These are phyloP conservation scores for Oryzias sinensis DNA, from an alignment of 2,797 vertebrate genomes.

Conservation along the genomic window DNA sequence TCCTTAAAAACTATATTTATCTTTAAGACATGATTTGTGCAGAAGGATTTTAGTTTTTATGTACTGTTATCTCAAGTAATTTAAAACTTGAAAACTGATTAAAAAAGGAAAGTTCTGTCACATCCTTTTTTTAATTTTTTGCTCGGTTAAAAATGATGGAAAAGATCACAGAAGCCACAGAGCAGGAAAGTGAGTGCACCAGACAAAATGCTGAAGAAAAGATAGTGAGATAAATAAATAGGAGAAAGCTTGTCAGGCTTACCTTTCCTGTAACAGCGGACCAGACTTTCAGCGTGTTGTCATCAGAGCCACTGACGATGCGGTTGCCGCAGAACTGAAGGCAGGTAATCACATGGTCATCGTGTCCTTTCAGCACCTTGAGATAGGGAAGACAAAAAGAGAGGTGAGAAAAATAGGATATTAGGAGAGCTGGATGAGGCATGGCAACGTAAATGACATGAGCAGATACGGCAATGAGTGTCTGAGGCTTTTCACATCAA, in stretches of 20 bases:
- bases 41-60: too few relatives aligned
- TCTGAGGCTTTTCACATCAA: slow-evolving; percentile 34
- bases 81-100: too few relatives aligned
- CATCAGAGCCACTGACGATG: slow-evolving; percentile 97
- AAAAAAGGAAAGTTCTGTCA: too few relatives aligned
- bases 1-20: too few relatives aligned
- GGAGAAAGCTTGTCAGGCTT: slow-evolving; percentile 8
- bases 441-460: slow-evolving; percentile 28
- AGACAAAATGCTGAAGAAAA: too few relatives aligned
- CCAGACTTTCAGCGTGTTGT: slow-evolving; percentile 99
- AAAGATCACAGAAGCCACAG: too few relatives aligned
- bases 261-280: slow-evolving; percentile 99
- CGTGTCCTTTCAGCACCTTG: slow-evolving; percentile 98
- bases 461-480: slow-evolving; percentile 18
- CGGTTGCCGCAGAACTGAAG: slow-evolving; percentile 98
- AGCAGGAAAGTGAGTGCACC: too few relatives aligned
- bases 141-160: too few relatives aligned
- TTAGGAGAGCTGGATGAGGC: neutral
- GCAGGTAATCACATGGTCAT: slow-evolving; percentile 99
- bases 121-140: too few relatives aligned
- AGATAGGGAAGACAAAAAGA: slow-evolving; percentile 20
- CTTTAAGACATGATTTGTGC: too few relatives aligned
- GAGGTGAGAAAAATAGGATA: slow-evolving; percentile 7
- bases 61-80: too few relatives aligned
- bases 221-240: too few relatives aligned